Conservation (phyloP, 2,888 invertebrate species). For the Conchocele bisecta region DNA sequence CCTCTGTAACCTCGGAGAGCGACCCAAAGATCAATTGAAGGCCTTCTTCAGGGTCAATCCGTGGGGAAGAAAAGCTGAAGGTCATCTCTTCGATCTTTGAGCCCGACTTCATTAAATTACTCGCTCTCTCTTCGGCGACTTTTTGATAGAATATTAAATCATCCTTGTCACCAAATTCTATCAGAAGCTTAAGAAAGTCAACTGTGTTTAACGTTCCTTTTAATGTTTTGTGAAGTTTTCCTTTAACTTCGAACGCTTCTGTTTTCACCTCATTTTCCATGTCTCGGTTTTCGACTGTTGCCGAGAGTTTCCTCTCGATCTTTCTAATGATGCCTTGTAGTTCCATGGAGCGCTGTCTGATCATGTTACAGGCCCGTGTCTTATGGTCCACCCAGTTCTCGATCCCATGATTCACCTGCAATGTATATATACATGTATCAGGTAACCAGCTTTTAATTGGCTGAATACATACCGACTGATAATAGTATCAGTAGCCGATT, state of each 20-base stretch:
- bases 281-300: slow-evolving; percentile 59
- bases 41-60: slow-evolving; percentile 25
- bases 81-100: slow-evolving; percentile 6
- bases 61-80: slow-evolving; percentile 36
- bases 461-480: too few relatives aligned
- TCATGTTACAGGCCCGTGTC: slow-evolving; percentile 36
- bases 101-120: slow-evolving; percentile 4
- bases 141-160: slow-evolving; percentile 38
- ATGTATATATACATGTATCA: too few relatives aligned
- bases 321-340: slow-evolving; percentile 64
- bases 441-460: too few relatives aligned
- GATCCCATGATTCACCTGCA: slow-evolving; percentile 42
- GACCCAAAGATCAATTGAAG: slow-evolving; percentile 49
- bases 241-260: slow-evolving; percentile 43
- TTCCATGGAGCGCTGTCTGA: slow-evolving; percentile 63
- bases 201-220: slow-evolving; percentile 48
- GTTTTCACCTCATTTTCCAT: slow-evolving; percentile 32
- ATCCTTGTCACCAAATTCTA: slow-evolving; percentile 44
- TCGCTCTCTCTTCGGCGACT: slow-evolving; percentile 18
- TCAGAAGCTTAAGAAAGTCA: slow-evolving; percentile 55
- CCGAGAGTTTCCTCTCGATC: slow-evolving; percentile 65
- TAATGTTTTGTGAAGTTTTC: slow-evolving; percentile 46
- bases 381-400: slow-evolving; percentile 41
- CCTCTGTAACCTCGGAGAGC: slow-evolving; percentile 40
- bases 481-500: too few relatives aligned